Conservation (phyloP, 2,888 invertebrate species). For the Copidosoma aretas region DNA sequence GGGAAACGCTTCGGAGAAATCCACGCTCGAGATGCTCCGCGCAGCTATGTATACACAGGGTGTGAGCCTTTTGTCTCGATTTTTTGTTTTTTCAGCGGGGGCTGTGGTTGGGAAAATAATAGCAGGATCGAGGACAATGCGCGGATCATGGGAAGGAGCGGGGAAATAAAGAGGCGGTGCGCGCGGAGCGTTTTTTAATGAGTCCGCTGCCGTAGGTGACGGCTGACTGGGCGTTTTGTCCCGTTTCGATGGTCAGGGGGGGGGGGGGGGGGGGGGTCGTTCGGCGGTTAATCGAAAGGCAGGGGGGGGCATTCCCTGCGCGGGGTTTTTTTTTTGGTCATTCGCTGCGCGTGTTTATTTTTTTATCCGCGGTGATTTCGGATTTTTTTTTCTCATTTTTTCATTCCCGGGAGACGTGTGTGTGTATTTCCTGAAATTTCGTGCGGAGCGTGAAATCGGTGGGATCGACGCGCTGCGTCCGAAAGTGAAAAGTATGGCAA, state of each 20-base stretch:
- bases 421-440: no score
- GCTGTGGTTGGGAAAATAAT: neutral
- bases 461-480: neutral
- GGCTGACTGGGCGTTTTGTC: no score
- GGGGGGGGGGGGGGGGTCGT: no score
- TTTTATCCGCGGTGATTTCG: no score
- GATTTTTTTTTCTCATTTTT: neutral
- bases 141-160: neutral
- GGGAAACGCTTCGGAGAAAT: conserved; percentile 43
- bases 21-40: conserved; percentile 16
- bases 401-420: no score
- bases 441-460: neutral
- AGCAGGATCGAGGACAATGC: conserved; percentile 2
- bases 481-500: neutral
- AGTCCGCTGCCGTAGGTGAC: neutral
- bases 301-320: no score
- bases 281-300: no score
- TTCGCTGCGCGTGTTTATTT: no score
- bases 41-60: no score
- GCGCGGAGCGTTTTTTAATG: neutral
- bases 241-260: no score
- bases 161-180: neutral
- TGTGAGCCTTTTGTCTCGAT: neutral
- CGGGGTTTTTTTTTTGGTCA: no score
- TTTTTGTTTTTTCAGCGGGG: conserved; percentile 1